phyloP scores from a whole-genome alignment of 2,113 vertebrate genomes.

The Nibea albiflora region DNA sequence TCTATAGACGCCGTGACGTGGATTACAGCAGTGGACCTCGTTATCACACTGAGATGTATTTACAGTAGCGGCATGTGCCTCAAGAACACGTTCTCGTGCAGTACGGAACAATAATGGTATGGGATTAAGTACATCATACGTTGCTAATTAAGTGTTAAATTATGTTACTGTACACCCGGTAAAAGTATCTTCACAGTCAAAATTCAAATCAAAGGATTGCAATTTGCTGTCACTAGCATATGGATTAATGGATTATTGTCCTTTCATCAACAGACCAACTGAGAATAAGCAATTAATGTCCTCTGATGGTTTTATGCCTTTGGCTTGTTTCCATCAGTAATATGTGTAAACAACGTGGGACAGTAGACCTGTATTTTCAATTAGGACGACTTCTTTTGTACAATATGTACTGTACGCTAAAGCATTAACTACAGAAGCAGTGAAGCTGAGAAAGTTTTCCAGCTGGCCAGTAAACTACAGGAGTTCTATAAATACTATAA shows the following conservation, averaged over 20 bases:
- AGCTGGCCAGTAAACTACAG: not conserved
- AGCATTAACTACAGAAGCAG: not conserved
- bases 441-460: not conserved
- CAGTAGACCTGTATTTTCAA: not conserved
- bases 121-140: not conserved
- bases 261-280: slow-evolving; percentile 1
- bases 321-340: not conserved
- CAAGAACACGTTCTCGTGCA: slow-evolving; percentile 35
- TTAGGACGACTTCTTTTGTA: not conserved
- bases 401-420: not conserved
- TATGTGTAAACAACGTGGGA: not conserved
- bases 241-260: not conserved
- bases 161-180: slow-evolving; percentile 10
- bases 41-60: slow-evolving; percentile 36
- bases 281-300: not conserved
- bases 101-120: slow-evolving; percentile 14
- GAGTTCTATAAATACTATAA: not conserved
- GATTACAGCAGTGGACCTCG: slow-evolving; percentile 37
- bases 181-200: not conserved
- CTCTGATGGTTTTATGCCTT: not conserved
- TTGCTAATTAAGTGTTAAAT: slow-evolving; percentile 49
- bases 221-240: not conserved
- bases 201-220: not conserved
- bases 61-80: slow-evolving; percentile 11
- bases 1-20: not conserved